Conservation (phyloP, 1,140 invertebrate species). For the Steinernema feltiae region DNA sequence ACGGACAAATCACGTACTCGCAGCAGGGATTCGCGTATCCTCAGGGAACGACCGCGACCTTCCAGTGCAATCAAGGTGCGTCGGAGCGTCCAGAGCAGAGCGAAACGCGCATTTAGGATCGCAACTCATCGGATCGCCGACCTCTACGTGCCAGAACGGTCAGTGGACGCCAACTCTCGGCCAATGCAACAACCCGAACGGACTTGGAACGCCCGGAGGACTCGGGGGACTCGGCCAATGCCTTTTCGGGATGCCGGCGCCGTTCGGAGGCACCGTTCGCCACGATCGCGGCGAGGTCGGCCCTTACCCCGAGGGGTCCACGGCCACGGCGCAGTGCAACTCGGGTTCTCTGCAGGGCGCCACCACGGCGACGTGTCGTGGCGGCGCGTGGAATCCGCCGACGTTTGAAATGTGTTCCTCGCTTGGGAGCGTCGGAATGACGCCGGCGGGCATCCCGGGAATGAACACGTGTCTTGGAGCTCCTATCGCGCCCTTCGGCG, state of each 20-base stretch:
- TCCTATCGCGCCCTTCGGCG: not conserved
- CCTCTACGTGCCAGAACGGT: not conserved
- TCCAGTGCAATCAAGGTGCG: not conserved
- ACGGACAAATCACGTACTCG: not conserved
- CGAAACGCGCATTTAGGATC: not conserved
- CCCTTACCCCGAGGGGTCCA: not conserved
- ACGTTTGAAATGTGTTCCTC: not conserved
- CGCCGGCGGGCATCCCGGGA: not conserved
- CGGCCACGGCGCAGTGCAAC: not conserved
- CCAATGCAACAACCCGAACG: not conserved
- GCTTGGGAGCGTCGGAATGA: not conserved
- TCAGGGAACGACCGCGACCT: not conserved
- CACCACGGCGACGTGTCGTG: not conserved
- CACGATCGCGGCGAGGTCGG: not conserved
- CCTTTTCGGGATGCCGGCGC: not conserved
- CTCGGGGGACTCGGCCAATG: not conserved
- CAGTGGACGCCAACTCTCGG: not conserved
- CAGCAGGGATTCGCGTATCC: not conserved
- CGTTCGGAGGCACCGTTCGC: not conserved
- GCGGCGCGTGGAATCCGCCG: not conserved
- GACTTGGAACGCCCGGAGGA: not conserved
- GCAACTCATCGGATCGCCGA: not conserved
- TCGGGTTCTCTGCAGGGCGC: not conserved
- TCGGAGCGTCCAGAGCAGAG: not conserved
- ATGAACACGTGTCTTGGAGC: not conserved